Base-by-base conservation (phyloP, 2,888 invertebrate species). In the Endotricha flammealis region DNA sequence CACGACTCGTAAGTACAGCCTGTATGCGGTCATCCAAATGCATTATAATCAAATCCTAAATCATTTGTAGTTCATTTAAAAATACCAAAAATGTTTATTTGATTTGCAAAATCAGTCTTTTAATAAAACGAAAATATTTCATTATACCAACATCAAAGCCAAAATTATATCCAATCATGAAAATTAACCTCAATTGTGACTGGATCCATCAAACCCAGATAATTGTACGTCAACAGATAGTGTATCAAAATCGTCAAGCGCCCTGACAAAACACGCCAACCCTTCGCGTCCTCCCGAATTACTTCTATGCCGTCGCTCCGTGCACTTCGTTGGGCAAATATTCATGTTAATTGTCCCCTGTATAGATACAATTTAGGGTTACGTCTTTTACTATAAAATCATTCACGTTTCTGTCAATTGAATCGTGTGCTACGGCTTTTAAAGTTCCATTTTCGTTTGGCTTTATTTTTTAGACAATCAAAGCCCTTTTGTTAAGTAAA, bases 251-350 rank as follows among this genome's bases (percentile, higher is more conserved):
- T 27, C 41, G 42, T 36, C 44, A 17, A 37, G 33, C 40, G 47
- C 46, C 44, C 46, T 51, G 48, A 50, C 49, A 46, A 49, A 58
- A 63, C 62, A 61, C n/a, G 47, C 39, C 53, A 64, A 69, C 71
- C 74, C 71, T 65, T 63, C 61, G 41, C 57, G 78, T 79, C 78
- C 47, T 33, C 51, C 36, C 48, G 54, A 39, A 65, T 80, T 78
- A 76, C 53, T 79, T 77, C 76, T 65, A 49, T 52, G 36, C 59
- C 67, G 61, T 54, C 69, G 74, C 68, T 46, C 53, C 48, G 50
- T 53, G 51, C 67, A 65, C 68, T 66, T 50, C 65, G 59, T 59
- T 67, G 61, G 54, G 62, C 62, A 74, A 78, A 80, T 77, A 79
- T 74, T 73, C 76, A 64, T 64, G 64, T 64, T 64, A 61, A 78